Percentiles rank a stretch among this genome's conserved stretches.
Conservation (phyloP, 2,797 vertebrate species). For the Craterocephalus amniculus region DNA sequence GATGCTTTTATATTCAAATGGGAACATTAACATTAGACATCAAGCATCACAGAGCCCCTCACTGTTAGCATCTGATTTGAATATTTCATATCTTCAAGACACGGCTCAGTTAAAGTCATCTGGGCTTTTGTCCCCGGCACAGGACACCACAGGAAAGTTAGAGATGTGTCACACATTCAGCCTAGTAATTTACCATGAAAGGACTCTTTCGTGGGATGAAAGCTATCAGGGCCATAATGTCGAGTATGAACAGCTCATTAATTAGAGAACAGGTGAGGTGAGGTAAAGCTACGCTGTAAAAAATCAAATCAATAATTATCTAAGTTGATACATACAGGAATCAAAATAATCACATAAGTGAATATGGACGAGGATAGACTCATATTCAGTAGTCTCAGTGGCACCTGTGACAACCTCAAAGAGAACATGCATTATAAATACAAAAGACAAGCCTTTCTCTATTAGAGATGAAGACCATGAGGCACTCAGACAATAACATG, state of each 20-base stretch:
- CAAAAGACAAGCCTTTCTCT: conserved; percentile 80
- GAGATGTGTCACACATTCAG: conserved; percentile 77
- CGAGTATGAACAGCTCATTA: conserved; percentile 80
- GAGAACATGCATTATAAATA: conserved; percentile 79
- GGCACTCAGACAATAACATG: conserved; percentile 79
- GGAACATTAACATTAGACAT: conserved; percentile 87
- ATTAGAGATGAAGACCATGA: conserved; percentile 83
- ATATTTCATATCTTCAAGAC: conserved; percentile 88
- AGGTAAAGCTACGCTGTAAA: conserved; percentile 57
- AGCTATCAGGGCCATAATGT: conserved; percentile 81
- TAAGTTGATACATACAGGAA: conserved; percentile 52
- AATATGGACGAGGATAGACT: conserved; percentile 68
- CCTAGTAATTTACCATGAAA: conserved; percentile 82
- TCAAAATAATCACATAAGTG: conserved; percentile 62
- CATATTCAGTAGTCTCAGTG: conserved; percentile 62
- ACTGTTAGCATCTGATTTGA: conserved; percentile 86
- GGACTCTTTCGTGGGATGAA: conserved; percentile 73
- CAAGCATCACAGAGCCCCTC: conserved; percentile 79
- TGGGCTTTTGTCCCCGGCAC: conserved; percentile 82
- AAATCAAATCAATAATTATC: conserved; percentile 67
- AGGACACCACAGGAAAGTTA: conserved; percentile 81
- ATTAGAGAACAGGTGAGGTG: conserved; percentile 76
- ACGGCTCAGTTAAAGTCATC: conserved; percentile 77
- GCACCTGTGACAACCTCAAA: conserved; percentile 82
- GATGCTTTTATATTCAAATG: conserved; percentile 88